These are phyloP conservation scores for Orthosia gracilis DNA, from an alignment of 2,888 invertebrate genomes.

Conservation along the genomic window DNA sequence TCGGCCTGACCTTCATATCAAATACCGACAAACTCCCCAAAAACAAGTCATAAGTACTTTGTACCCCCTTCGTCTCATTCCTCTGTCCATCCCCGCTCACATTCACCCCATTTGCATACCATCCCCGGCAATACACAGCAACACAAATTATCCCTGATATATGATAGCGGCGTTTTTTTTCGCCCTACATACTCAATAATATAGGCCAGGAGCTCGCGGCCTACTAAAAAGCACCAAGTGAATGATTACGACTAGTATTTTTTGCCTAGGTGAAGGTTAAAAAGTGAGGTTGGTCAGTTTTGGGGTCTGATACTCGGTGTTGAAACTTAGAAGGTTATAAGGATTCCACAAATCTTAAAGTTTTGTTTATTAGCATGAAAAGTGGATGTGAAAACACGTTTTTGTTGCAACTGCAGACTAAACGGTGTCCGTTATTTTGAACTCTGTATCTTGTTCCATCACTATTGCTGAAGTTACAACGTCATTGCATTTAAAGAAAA, in stretches of 20 bases:
- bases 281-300: slow-evolving; percentile 51
- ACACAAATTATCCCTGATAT: slow-evolving; percentile 64
- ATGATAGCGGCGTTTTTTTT: slow-evolving; percentile 50
- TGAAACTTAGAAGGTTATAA: slow-evolving; percentile 26
- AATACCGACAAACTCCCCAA: slow-evolving; percentile 41
- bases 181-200: slow-evolving; percentile 39
- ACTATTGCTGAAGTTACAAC: background rate
- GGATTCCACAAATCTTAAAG: slow-evolving; percentile 12
- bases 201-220: slow-evolving; percentile 44
- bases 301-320: slow-evolving; percentile 22
- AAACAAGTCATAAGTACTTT: slow-evolving; percentile 51
- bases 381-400: slow-evolving; percentile 20
- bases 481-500: slow-evolving; percentile 17
- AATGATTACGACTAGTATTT: slow-evolving; percentile 27
- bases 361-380: slow-evolving; percentile 22
- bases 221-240: slow-evolving; percentile 27
- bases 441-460: slow-evolving; percentile 11
- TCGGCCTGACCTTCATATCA: slow-evolving; percentile 49
- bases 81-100: slow-evolving; percentile 21
- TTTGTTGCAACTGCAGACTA: background rate
- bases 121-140: slow-evolving; percentile 49
- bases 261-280: slow-evolving; percentile 16
- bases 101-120: slow-evolving; percentile 62
- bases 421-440: slow-evolving; percentile 16
- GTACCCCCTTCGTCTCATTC: background rate